Base-by-base conservation (phyloP, 2,113 vertebrate genomes). In the Podarcis cretensis region DNA sequence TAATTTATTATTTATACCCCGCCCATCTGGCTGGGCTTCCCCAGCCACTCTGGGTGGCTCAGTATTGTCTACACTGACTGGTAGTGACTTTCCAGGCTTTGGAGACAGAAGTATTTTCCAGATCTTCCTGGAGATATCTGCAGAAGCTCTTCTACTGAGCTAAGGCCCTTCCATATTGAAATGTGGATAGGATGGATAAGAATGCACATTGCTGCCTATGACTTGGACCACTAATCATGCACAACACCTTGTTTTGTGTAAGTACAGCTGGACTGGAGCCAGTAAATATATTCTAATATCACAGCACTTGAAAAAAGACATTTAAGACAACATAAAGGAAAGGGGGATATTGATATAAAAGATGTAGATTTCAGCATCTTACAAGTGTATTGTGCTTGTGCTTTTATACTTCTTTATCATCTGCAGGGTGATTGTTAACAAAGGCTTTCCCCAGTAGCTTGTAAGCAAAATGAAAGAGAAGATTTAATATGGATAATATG, bases 331-430 rank as follows among this genome's bases (percentile, higher is more conserved):
- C 63, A 23, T 86, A 88, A 68, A 89, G 59, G 40, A 78, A 65
- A 21, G 54, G 87, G 75, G 37, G 57, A 2, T 83, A 27, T 71
- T 82, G 87, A 90, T 87, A 2, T 30, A 66, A 86, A 80, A 92
- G 75, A 83, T 92, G 14, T 0, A 0, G n/a, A 30, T 86, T 75
- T 88, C 81, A 59, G 75, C 25, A 75, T 74, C 20, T n/a, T 81
- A 74, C 37, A 95, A 37, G 18, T 85, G 90, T 92, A 86, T 84
- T 80, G 69, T 88, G 89, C 20, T 16, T 0, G 85, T 84, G 59
- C 32, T 66, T 89, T 95, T 91, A 88, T 92, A 92, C 87, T 89
- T 85, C 71, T 93, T 65, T 91, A 84, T 59, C 18, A 90, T 92
- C 93, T 85, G 88, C 71, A 77, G 84, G 10, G 4, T 89, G 90